These are phyloP conservation scores for Forbesichthys papilliferus DNA, from an alignment of 2,113 vertebrate genomes.

Conservation along the genomic window DNA sequence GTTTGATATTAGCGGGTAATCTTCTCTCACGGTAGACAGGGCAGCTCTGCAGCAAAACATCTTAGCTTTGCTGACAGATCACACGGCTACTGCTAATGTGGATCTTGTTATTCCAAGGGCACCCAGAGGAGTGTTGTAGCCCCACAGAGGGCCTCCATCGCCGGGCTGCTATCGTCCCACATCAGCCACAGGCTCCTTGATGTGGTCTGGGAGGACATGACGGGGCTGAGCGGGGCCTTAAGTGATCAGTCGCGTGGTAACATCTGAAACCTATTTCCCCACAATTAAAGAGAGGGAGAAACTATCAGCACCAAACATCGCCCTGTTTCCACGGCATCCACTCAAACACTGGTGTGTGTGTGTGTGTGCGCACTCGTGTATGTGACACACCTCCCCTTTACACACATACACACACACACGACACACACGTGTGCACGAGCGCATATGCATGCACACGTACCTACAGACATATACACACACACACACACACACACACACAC, in stretches of 20 bases:
- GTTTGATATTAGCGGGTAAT: conserved; percentile 26
- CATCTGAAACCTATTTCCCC: conserved; percentile 82
- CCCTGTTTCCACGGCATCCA: conserved; percentile 74
- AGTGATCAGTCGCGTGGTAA: conserved; percentile 76
- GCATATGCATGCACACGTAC: background rate
- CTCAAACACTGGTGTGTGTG: conserved; percentile 72
- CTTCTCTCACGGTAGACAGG: conserved; percentile 25
- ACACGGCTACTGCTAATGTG: conserved; percentile 66
- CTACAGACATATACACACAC: conserved; percentile 38
- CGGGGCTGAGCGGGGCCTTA: conserved; percentile 66
- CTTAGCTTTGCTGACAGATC: conserved; percentile 50
- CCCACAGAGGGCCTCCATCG: conserved; percentile 55
- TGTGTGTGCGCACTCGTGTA: conserved; percentile 13
- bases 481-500: conserved; percentile 17
- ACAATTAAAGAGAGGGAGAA: conserved; percentile 79
- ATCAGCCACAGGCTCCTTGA: conserved; percentile 66
- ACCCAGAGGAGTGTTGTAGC: conserved; percentile 60
- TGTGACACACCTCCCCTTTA: background rate
- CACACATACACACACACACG: background rate
- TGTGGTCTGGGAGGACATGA: conserved; percentile 79
- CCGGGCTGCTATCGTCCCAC: conserved; percentile 72
- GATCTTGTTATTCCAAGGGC: conserved; percentile 67
- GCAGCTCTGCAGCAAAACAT: conserved; percentile 17
- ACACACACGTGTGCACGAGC: background rate
- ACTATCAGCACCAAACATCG: conserved; percentile 77